phyloP scores from a whole-genome alignment of 2,797 vertebrate species.

The Spea hammondii region DNA sequence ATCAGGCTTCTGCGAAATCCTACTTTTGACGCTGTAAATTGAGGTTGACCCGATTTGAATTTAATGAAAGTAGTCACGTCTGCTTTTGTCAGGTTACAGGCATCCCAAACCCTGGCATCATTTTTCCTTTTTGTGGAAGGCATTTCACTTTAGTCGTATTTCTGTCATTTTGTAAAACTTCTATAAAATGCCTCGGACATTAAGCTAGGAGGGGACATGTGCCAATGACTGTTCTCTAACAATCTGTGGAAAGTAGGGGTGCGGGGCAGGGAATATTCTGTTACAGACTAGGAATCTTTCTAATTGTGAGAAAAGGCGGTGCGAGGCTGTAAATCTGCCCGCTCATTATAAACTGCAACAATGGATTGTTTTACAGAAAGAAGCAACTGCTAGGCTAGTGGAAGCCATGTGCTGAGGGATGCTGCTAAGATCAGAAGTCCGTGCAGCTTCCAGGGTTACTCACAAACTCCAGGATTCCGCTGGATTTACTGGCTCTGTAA shows the following conservation, averaged over 20 bases:
- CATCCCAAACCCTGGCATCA: too few species aligned
- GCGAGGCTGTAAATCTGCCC: constrained; percentile 74
- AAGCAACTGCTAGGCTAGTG: constrained; percentile 62
- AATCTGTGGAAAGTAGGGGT: constrained; percentile 46
- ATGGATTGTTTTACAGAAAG: constrained; percentile 72
- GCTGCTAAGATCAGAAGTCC: constrained; percentile 52
- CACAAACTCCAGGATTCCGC: constrained; percentile 23
- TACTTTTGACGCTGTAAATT: too few species aligned
- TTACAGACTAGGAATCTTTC: constrained; percentile 61
- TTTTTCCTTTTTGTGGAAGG: too few species aligned
- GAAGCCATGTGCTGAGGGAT: constrained; percentile 58
- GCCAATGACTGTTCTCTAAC: constrained; percentile 4
- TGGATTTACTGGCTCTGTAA: constrained; percentile 51
- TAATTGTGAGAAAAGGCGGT: constrained; percentile 64
- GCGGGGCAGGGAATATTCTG: constrained; percentile 43
- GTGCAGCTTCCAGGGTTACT: constrained; percentile 28
- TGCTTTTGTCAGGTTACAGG: too few species aligned
- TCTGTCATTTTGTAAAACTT: too few species aligned
- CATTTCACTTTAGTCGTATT: not conserved
- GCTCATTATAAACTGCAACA: constrained; percentile 70
- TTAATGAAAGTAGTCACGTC: too few species aligned
- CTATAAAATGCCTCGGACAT: too few species aligned
- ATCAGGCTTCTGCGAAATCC: too few species aligned
- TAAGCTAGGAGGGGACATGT: too few species aligned
- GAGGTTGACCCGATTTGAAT: too few species aligned